A percentile compares a stretch with the other conserved stretches of the same genome.
phyloP scores from a whole-genome alignment of 2,888 invertebrate genomes.

The Mactromeris polynyma region DNA sequence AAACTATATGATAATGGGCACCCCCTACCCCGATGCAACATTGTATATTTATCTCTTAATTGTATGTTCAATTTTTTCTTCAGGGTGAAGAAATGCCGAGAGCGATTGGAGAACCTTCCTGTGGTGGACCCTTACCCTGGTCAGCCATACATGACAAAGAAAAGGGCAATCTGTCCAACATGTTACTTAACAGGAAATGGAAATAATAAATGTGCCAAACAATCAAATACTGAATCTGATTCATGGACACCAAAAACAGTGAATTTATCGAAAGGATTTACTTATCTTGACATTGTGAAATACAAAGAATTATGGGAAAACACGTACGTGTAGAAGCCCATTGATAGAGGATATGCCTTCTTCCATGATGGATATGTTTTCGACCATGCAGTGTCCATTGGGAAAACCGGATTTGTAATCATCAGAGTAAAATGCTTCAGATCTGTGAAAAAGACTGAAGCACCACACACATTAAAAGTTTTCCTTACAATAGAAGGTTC shows the following conservation, averaged over 20 bases:
- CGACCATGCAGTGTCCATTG: too few relatives aligned
- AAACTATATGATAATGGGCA: too few relatives aligned
- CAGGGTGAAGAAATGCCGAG: constrained; percentile 12
- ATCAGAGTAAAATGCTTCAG: too few relatives aligned
- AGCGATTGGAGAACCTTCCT: neutral
- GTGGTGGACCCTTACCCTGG: constrained; percentile 20
- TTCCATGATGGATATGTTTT: too few relatives aligned
- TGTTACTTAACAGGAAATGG: neutral
- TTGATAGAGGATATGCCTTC: too few relatives aligned
- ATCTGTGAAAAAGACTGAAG: too few relatives aligned
- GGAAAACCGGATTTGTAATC: too few relatives aligned
- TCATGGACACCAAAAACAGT: neutral
- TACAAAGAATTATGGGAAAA: constrained; percentile 31
- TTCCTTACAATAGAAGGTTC: too few relatives aligned
- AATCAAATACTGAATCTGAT: neutral
- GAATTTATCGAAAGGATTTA: neutral
- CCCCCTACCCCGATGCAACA: too few relatives aligned
- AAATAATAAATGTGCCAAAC: neutral
- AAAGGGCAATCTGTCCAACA: neutral
- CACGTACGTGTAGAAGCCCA: constrained; percentile 20
- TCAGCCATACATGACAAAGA: neutral
- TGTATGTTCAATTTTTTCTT: neutral
- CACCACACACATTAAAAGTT: too few relatives aligned
- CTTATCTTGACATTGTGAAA: constrained; percentile 25
- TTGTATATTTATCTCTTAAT: neutral